Conservation (phyloP, 2,888 invertebrate genomes). For the Nezara viridula region DNA sequence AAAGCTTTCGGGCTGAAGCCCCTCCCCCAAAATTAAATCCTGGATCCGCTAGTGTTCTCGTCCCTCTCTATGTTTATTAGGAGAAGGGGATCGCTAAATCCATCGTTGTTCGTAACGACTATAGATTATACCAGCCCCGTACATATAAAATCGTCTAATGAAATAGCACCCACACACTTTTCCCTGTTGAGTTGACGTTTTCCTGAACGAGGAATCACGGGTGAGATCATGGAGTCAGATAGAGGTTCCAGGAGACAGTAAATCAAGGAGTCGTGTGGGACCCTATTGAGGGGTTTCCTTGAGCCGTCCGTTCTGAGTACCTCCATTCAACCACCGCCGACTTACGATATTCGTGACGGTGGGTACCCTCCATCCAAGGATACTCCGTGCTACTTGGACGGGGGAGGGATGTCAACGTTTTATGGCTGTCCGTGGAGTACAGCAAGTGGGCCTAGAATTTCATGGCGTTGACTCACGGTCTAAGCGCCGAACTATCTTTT, state of each 20-base stretch:
- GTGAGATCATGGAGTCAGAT: not conserved
- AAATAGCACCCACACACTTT: not conserved
- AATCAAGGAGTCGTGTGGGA: conserved; percentile 14
- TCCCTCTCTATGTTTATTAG: no score
- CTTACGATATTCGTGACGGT: conserved; percentile 47
- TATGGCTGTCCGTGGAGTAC: not conserved
- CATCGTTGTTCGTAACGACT: no score
- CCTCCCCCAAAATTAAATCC: no score
- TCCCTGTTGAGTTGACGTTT: not conserved
- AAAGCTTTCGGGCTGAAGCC: no score
- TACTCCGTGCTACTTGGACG: not conserved
- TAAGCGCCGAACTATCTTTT: not conserved
- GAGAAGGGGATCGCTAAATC: no score
- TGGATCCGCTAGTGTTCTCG: no score
- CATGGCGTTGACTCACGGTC: not conserved
- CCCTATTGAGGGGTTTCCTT: conserved; percentile 24
- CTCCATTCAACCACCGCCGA: not conserved
- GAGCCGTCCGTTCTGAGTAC: conserved; percentile 7
- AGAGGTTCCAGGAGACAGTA: not conserved
- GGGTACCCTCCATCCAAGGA: conserved; percentile 3
- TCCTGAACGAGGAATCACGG: not conserved
- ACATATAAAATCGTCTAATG: not conserved
- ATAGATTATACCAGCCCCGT: no score
- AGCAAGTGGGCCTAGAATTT: not conserved
- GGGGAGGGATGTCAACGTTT: not conserved